A percentile compares a stretch with the other conserved stretches of the same genome.
Conservation (phyloP, 2,888 invertebrate species). For the Eledone cirrhosa region DNA sequence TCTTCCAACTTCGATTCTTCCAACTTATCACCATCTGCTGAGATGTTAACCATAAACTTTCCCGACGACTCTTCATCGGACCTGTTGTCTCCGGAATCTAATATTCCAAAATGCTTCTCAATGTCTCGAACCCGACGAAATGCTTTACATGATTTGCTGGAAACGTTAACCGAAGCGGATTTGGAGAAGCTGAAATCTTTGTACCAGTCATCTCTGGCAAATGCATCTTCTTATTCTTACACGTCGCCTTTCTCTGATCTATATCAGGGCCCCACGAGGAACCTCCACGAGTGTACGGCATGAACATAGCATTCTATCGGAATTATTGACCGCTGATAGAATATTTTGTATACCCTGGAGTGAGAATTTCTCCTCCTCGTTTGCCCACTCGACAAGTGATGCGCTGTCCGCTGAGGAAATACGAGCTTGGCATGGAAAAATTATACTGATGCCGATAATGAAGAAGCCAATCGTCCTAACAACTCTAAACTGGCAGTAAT, state of each 20-base stretch:
- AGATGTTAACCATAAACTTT: too few species aligned
- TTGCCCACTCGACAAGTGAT: too few species aligned
- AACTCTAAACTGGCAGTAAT: too few species aligned
- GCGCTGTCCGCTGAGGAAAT: too few species aligned
- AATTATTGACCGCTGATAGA: too few species aligned
- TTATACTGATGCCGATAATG: too few species aligned
- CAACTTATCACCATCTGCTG: too few species aligned
- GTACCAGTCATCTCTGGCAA: background rate
- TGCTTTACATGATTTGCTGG: constrained; percentile 5
- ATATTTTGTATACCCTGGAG: too few species aligned
- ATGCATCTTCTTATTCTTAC: background rate
- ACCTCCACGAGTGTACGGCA: background rate
- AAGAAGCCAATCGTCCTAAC: too few species aligned
- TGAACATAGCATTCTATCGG: background rate
- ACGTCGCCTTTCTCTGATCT: background rate
- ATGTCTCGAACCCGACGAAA: constrained; percentile 1
- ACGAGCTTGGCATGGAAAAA: too few species aligned
- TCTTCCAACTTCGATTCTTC: background rate
- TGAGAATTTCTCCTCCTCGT: too few species aligned
- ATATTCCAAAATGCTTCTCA: background rate
- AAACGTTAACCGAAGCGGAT: constrained; percentile 9
- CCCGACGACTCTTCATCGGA: background rate
- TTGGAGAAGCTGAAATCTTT: background rate
- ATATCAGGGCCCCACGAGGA: background rate
- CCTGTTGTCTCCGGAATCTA: background rate